A percentile compares a stretch with the other conserved stretches of the same genome.
phyloP scores from a whole-genome alignment of 92 coral and sea anemone genomes.

The Porites cylindrica region DNA sequence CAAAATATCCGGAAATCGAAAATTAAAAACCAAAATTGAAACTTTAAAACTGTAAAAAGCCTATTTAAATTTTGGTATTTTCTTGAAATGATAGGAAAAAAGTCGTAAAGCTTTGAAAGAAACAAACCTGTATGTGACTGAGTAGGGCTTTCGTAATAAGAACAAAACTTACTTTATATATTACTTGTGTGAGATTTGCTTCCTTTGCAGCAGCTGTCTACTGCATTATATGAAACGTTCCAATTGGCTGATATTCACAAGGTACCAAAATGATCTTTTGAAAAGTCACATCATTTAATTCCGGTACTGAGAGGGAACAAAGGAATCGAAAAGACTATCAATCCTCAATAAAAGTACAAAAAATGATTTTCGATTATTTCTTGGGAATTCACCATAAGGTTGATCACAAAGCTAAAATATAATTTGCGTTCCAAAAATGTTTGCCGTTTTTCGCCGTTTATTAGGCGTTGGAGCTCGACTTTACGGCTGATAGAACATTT shows the following conservation, averaged over 20 bases:
- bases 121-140: too few relatives aligned
- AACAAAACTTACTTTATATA: background rate
- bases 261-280: conserved; percentile 14
- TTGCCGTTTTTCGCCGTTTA: background rate
- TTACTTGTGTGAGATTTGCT: conserved; percentile 7
- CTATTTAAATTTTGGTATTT: too few relatives aligned
- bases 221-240: background rate
- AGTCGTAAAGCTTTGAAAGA: too few relatives aligned
- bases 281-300: conserved; percentile 28
- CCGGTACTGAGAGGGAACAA: background rate
- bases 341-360: background rate
- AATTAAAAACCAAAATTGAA: too few relatives aligned
- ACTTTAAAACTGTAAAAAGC: too few relatives aligned
- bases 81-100: too few relatives aligned
- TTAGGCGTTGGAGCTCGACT: background rate
- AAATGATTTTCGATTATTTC: background rate
- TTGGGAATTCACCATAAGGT: conserved; percentile 39
- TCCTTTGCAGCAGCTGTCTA: conserved; percentile 6
- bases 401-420: background rate
- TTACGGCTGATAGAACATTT: too few relatives aligned
- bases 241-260: conserved; percentile 25
- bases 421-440: background rate
- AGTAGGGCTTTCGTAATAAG: too few relatives aligned
- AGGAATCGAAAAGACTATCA: conserved; percentile 1
- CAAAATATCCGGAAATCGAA: too few relatives aligned